Base-by-base conservation (phyloP, 92 coral and sea anemone genomes). In the Montipora capitata region DNA sequence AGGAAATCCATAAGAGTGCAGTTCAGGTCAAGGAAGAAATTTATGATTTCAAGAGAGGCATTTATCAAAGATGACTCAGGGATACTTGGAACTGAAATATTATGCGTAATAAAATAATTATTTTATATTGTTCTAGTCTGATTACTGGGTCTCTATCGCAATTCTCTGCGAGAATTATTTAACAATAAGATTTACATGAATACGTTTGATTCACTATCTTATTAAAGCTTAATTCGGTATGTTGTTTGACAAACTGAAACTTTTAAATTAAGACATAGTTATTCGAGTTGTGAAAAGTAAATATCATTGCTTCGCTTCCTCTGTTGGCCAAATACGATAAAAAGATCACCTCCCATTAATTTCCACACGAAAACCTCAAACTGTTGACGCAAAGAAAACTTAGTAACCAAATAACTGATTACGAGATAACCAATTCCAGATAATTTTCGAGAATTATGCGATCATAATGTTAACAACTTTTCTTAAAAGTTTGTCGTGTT, bases 331-430 rank as follows among this genome's bases (percentile, higher is more conserved):
- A 54, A 61, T 81, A 27, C 20, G 27, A 14, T 63, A 39, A 67
- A 67, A 80, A 48, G 68, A 81, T 52, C 65, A 54, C 76, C 38
- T 69, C 38, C 41, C 54, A 56, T 54, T 81, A 68, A 81, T 81
- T 68, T 81, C 67, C 77, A 15, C 18, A 4, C 2, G 45, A 81
- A 35, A 68, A n/a, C 49, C 27, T 52, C 10, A 57, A 62, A 38
- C 17, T 63, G 35, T 44, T 64, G 11, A 12, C 10, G 13, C 14
- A 63, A 78, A 63, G 16, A 62, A 62, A 61, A 14, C 27, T 72
- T 51, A 14, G 75, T n/a, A 48, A 67, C 61, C 7, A 35, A 54
- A 79, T 79, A 41, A 41, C 64, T 17, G 40, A 20, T 10, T 15
- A 40, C 10, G 54, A 62, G 14, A 48, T 20, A 42, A n/a, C 0